phyloP scores from a whole-genome alignment of 2,113 vertebrate species.

The Peucedramus taeniatus region DNA sequence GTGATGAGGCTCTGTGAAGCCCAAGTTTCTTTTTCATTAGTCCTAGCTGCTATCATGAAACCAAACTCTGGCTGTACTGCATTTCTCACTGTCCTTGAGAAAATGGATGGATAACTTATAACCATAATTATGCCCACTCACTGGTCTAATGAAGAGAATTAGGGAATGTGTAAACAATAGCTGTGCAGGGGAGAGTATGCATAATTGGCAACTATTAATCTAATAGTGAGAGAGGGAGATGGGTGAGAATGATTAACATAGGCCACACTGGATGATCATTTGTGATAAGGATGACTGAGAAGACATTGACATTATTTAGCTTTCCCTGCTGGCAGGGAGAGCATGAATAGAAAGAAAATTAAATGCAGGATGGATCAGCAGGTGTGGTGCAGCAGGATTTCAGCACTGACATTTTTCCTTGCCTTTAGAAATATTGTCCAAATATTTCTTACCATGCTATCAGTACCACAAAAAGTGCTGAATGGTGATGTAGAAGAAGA shows the following conservation, averaged over 20 bases:
- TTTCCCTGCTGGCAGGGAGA: slow-evolving; percentile 35
- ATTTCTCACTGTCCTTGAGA: slow-evolving; percentile 67
- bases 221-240: slow-evolving; percentile 36
- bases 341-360: slow-evolving; percentile 23
- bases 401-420: background rate
- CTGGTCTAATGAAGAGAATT: slow-evolving; percentile 73
- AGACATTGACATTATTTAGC: slow-evolving; percentile 34
- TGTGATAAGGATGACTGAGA: slow-evolving; percentile 61
- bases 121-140: slow-evolving; percentile 66
- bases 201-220: slow-evolving; percentile 75
- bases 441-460: background rate
- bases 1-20: background rate
- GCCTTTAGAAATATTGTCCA: background rate
- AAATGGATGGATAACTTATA: slow-evolving; percentile 63
- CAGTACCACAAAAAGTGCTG: background rate
- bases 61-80: background rate
- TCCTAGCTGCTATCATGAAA: background rate
- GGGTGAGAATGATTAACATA: slow-evolving; percentile 62
- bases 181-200: slow-evolving; percentile 27
- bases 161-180: slow-evolving; percentile 67
- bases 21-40: background rate
- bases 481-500: background rate
- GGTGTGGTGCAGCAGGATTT: background rate
- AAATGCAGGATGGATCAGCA: slow-evolving; percentile 4
- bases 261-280: slow-evolving; percentile 48